Conservation (phyloP, 1,140 invertebrate species). For the Drosophila sulfurigaster region DNA sequence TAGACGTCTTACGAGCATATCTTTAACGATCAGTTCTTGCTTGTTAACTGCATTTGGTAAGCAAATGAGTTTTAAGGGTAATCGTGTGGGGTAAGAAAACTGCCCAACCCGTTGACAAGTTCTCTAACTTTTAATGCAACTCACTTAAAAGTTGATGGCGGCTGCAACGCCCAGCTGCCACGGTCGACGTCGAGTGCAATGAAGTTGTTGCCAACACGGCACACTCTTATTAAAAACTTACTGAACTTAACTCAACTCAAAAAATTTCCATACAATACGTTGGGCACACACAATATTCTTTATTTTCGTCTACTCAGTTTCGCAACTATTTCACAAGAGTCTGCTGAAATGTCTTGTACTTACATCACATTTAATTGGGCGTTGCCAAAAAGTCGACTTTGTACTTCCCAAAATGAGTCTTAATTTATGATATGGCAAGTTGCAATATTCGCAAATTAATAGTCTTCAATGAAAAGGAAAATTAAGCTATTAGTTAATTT, state of each 20-base stretch:
- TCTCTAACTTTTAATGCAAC: constrained; percentile 79
- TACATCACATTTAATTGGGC: constrained; percentile 10
- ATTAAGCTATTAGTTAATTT: constrained; percentile 10
- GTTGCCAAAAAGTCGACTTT: neutral
- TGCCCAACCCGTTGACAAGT: constrained; percentile 71
- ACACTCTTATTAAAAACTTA: constrained; percentile 53
- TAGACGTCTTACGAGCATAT: too few relatives aligned
- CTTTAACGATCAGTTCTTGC: constrained; percentile 58
- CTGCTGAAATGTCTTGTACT: constrained; percentile 10
- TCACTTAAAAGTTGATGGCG: constrained; percentile 73
- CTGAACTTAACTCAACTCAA: constrained; percentile 35
- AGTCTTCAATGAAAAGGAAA: neutral
- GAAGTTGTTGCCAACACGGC: constrained; percentile 2
- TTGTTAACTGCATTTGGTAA: constrained; percentile 14
- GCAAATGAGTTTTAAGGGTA: constrained; percentile 6
- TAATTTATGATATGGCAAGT: neutral
- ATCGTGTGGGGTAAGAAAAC: neutral
- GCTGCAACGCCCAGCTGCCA: constrained; percentile 11
- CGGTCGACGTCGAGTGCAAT: constrained; percentile 19
- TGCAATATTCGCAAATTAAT: constrained; percentile 6
- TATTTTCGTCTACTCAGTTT: constrained; percentile 17
- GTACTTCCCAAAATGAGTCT: neutral
- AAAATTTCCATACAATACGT: constrained; percentile 55
- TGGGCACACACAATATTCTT: neutral
- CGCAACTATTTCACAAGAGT: constrained; percentile 30